phyloP scores from a whole-genome alignment of 2,113 vertebrate species.

The Anarhynchus alexandrinus region DNA sequence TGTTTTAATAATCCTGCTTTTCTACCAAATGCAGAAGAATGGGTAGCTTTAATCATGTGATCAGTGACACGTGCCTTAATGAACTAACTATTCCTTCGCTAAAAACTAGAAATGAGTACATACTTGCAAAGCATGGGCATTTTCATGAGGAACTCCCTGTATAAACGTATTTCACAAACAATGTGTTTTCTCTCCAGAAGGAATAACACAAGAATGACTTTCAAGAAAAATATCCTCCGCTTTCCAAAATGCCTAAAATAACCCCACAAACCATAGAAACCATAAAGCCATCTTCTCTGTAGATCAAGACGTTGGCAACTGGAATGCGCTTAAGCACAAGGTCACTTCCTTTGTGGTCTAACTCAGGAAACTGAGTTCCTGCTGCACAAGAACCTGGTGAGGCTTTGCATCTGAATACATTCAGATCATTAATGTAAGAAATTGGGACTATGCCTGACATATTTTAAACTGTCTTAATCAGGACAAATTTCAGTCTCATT shows the following conservation, averaged over 20 bases:
- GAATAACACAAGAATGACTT: background rate
- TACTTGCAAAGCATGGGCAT: background rate
- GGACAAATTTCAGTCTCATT: background rate
- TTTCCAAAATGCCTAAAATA: background rate
- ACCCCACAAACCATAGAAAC: background rate
- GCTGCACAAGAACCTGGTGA: background rate
- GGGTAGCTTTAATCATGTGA: background rate
- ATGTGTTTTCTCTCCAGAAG: background rate
- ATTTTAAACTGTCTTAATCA: background rate
- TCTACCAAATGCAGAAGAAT: background rate
- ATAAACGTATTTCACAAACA: background rate
- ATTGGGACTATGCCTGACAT: background rate
- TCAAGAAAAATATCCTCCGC: background rate
- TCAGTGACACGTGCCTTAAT: background rate
- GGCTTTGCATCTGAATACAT: background rate
- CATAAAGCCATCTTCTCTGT: background rate
- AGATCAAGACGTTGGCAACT: background rate
- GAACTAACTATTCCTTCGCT: background rate
- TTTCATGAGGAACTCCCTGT: background rate
- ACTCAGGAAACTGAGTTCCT: conserved; percentile 11
- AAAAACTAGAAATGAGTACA: background rate
- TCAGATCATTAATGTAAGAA: background rate
- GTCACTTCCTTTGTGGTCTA: conserved; percentile 16
- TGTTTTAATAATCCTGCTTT: background rate
- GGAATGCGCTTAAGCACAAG: background rate